These are phyloP conservation scores for Achatina immaculata DNA, from an alignment of 1,140 invertebrate species.

Conservation along the genomic window DNA sequence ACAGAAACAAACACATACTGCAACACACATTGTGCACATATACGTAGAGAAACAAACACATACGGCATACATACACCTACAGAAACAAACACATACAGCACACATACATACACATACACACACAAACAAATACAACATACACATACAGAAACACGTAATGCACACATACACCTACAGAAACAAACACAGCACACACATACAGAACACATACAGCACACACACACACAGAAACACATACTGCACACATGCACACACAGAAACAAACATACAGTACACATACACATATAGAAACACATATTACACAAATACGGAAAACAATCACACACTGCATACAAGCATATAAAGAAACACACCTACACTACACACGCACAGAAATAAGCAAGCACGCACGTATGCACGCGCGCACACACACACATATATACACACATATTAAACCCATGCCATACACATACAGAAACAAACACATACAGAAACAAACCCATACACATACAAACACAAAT, in stretches of 20 bases:
- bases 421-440: neutral
- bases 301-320: neutral
- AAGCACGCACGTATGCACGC: neutral
- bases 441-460: neutral
- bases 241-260: slow-evolving; percentile 8
- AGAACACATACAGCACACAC: no score
- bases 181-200: no score
- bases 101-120: no score
- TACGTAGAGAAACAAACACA: no score
- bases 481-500: slow-evolving; percentile 12
- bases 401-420: neutral
- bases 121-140: no score
- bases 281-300: neutral
- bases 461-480: neutral
- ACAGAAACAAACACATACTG: no score
- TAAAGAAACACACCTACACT: neutral
- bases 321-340: neutral
- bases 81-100: no score
- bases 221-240: no score
- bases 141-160: no score
- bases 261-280: slow-evolving; percentile 2
- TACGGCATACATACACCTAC: no score
- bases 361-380: neutral
- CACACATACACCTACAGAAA: no score
- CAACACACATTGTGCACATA: no score